These are phyloP conservation scores for Eospalax fontanierii DNA, from an alignment of 2,797 vertebrate species.

Conservation along the genomic window DNA sequence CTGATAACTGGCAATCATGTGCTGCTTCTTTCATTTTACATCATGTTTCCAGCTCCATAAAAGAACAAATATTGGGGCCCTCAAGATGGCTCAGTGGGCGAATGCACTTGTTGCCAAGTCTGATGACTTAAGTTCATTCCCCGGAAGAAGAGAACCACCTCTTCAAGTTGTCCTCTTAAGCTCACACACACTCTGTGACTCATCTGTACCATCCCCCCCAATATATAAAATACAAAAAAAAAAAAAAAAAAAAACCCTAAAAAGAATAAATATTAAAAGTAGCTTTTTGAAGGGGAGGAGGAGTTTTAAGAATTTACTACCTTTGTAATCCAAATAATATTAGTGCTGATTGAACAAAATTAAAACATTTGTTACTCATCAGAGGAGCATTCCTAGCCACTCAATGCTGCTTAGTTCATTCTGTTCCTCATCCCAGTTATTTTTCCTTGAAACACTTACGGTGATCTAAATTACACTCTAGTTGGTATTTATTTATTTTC, in stretches of 20 bases:
- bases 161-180: too few species aligned
- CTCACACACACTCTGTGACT: too few species aligned
- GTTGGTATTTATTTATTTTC: not conserved
- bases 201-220: too few species aligned
- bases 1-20: not conserved
- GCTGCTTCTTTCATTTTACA: not conserved
- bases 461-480: not conserved
- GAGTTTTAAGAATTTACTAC: not conserved
- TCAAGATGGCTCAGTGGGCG: too few species aligned
- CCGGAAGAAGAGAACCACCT: too few species aligned
- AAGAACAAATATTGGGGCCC: slow-evolving; percentile 9
- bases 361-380: slow-evolving; percentile 7
- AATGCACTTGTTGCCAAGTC: too few species aligned
- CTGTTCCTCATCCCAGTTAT: not conserved
- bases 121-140: too few species aligned
- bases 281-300: not conserved
- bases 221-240: too few species aligned
- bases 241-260: too few species aligned
- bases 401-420: not conserved
- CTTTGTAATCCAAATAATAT: slow-evolving; percentile 35
- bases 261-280: not conserved
- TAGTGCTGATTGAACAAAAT: not conserved
- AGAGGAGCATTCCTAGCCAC: slow-evolving; percentile 6
- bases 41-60: not conserved
- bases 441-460: not conserved